phyloP scores from a whole-genome alignment of 1,140 invertebrate species.

The Cardiocondyla obscurior region DNA sequence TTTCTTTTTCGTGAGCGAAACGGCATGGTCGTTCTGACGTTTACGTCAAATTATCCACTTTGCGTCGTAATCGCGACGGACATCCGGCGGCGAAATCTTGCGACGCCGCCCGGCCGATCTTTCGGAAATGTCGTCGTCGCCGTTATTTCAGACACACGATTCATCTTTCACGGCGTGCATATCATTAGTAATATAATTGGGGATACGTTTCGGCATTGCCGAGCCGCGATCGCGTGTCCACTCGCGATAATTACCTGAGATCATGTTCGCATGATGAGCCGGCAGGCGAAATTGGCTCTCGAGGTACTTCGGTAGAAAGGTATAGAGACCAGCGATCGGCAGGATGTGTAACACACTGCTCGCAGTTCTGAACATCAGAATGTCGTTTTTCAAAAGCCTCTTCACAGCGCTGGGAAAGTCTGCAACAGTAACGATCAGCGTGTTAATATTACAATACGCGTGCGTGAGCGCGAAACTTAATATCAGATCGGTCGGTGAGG shows the following conservation, averaged over 20 bases:
- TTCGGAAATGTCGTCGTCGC: background rate
- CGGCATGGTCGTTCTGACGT: constrained; percentile 22
- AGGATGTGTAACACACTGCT: constrained; percentile 95
- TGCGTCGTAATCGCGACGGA: constrained; percentile 36
- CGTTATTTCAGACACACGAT: background rate
- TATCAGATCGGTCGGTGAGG: background rate
- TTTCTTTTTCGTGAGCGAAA: constrained; percentile 17
- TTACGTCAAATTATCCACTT: constrained; percentile 55
- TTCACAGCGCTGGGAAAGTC: constrained; percentile 95
- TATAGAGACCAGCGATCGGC: constrained; percentile 95
- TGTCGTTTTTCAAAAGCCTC: constrained; percentile 93
- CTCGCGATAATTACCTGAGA: constrained; percentile 87
- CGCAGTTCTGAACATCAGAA: constrained; percentile 94
- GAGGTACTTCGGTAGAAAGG: constrained; percentile 96
- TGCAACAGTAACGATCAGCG: constrained; percentile 75
- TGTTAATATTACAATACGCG: background rate
- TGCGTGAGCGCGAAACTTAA: background rate
- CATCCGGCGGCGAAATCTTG: constrained; percentile 40
- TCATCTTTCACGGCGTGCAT: constrained; percentile 1
- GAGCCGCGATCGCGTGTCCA: constrained; percentile 43
- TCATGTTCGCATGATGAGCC: constrained; percentile 94
- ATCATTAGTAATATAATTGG: constrained; percentile 36
- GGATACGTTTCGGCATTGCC: background rate
- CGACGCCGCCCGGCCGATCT: constrained; percentile 17
- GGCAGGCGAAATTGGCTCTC: constrained; percentile 95